Evolutionary conservation across 2,888 invertebrate species (phyloP).

Genomic region (Thelaira solivaga): DNA sequence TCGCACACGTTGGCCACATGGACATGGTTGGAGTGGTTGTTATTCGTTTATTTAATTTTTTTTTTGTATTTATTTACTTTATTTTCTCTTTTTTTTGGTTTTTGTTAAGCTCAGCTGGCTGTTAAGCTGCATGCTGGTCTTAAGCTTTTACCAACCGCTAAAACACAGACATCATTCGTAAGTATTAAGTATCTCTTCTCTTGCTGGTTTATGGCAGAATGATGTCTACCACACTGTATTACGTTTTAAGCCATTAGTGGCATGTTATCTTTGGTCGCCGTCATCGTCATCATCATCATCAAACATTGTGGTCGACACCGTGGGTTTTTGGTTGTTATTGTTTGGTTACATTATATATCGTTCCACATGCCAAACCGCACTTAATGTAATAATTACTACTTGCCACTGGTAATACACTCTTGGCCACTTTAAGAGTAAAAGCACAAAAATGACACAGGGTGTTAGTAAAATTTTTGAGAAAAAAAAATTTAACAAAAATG

Average conservation of each 20-base stretch:
- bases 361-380: slow-evolving; percentile 69
- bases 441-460: slow-evolving; percentile 7
- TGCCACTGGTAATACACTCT: slow-evolving; percentile 75
- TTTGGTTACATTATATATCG: slow-evolving; percentile 51
- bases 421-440: slow-evolving; percentile 52
- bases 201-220: slow-evolving; percentile 59
- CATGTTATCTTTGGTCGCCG: slow-evolving; percentile 17
- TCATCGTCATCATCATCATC: slow-evolving; percentile 16
- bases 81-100: too few species aligned
- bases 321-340: slow-evolving; percentile 7
- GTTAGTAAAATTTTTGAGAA: too few species aligned
- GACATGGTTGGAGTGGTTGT: background rate
- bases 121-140: slow-evolving; percentile 41
- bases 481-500: too few species aligned
- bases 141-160: slow-evolving; percentile 44
- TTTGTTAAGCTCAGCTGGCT: slow-evolving; percentile 23
- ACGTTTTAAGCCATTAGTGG: slow-evolving; percentile 60
- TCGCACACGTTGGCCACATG: slow-evolving; percentile 54
- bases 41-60: too few species aligned
- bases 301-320: slow-evolving; percentile 42
- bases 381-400: slow-evolving; percentile 76
- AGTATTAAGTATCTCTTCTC: slow-evolving; percentile 44
- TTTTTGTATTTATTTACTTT: too few species aligned
- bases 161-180: slow-evolving; percentile 15
- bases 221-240: slow-evolving; percentile 67